Evolutionary conservation across 2,113 vertebrate genomes (phyloP).

Genomic region (Peromyscus polionotus): DNA sequence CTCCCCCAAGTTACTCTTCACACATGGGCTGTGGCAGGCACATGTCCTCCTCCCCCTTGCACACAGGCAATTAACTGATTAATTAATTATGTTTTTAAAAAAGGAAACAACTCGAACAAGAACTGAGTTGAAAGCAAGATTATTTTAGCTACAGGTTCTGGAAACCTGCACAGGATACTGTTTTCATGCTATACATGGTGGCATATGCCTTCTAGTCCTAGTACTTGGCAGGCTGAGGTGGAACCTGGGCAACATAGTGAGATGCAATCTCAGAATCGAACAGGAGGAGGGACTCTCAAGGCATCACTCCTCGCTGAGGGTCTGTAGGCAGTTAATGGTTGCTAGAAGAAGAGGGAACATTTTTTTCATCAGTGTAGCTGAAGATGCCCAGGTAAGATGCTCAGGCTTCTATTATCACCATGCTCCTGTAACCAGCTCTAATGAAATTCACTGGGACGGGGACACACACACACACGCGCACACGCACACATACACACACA

Average conservation of each 20-base stretch:
- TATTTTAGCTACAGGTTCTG: constrained; percentile 14
- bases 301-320: neutral
- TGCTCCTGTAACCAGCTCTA: neutral
- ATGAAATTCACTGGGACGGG: neutral
- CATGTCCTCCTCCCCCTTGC: neutral
- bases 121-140: constrained; percentile 7
- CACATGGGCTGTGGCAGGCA: neutral
- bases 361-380: neutral
- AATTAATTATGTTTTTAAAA: neutral
- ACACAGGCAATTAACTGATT: neutral
- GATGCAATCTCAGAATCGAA: neutral
- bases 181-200: neutral
- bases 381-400: neutral
- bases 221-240: neutral
- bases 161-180: neutral
- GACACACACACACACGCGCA: neutral
- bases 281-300: neutral
- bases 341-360: neutral
- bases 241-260: neutral
- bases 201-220: neutral
- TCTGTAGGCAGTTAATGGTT: neutral
- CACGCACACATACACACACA: neutral
- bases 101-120: constrained; percentile 18
- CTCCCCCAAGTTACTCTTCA: neutral
- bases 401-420: neutral